Percentiles rank a stretch among this genome's conserved stretches.
Conservation (phyloP, 2,888 invertebrate genomes). For the Athalia circularis region DNA sequence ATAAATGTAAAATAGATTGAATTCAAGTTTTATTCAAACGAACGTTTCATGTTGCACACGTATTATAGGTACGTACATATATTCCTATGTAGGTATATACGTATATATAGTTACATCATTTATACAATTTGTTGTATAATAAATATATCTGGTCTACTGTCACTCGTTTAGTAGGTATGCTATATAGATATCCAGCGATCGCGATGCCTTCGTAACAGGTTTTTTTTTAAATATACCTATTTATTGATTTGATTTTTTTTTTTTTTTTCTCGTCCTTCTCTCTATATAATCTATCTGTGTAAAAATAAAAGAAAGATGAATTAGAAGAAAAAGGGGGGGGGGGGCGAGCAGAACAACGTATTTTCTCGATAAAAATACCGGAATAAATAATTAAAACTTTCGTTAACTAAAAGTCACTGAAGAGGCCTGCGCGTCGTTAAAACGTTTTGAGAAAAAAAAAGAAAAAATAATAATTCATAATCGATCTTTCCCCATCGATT, state of each 20-base stretch:
- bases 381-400: not conserved
- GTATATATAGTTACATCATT: not conserved
- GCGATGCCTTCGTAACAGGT: no score
- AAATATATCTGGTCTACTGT: not conserved
- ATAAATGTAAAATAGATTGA: constrained; percentile 28
- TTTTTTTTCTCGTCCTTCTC: no score
- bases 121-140: not conserved
- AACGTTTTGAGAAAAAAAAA: not conserved
- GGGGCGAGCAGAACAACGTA: not conserved
- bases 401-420: constrained; percentile 2
- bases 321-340: no score
- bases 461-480: no score
- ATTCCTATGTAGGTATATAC: not conserved
- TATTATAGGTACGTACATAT: no score
- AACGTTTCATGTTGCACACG: not conserved
- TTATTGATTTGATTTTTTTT: no score
- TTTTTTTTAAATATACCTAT: no score
- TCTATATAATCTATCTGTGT: no score
- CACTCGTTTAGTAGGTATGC: no score
- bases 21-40: constrained; percentile 13
- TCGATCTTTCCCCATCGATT: no score
- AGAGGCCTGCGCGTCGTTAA: not conserved
- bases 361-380: not conserved
- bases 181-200: no score
- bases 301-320: no score